Conservation (phyloP, 2,797 vertebrate genomes). For the Ciconia nigra region DNA sequence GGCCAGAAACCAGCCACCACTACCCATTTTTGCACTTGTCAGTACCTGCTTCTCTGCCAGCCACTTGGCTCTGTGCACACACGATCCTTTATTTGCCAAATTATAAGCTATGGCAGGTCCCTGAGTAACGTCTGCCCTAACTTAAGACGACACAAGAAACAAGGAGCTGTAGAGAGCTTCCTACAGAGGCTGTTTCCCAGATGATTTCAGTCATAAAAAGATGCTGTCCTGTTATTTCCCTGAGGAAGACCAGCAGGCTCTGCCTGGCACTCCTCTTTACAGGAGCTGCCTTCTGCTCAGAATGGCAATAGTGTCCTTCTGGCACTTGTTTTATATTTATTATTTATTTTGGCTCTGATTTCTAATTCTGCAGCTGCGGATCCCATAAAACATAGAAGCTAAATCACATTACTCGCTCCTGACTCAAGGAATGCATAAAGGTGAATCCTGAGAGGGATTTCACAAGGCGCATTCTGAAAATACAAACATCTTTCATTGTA, state of each 20-base stretch:
- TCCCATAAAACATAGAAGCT: neutral
- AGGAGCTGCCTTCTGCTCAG: neutral
- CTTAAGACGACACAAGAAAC: neutral
- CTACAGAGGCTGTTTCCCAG: neutral
- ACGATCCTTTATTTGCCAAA: neutral
- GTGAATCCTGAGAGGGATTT: neutral
- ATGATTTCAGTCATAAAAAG: conserved; percentile 1
- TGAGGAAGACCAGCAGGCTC: neutral
- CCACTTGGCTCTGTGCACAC: accelerated
- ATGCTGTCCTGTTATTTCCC: conserved; percentile 8
- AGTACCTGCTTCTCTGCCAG: neutral
- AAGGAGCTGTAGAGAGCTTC: neutral
- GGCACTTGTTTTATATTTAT: conserved; percentile 10
- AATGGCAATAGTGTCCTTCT: neutral
- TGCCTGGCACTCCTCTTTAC: neutral
- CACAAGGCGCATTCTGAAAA: neutral
- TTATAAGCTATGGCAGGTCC: neutral
- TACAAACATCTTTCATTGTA: neutral
- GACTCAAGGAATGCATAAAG: neutral
- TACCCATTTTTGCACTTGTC: neutral
- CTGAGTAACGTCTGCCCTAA: neutral
- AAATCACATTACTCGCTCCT: neutral
- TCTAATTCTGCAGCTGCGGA: neutral
- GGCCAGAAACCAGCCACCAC: accelerated
- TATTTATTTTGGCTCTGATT: conserved; percentile 18